Percentiles rank a stretch among this genome's conserved stretches.
phyloP scores from a whole-genome alignment of 2,113 vertebrate genomes.

The Dolichallabes microphthalmus region DNA sequence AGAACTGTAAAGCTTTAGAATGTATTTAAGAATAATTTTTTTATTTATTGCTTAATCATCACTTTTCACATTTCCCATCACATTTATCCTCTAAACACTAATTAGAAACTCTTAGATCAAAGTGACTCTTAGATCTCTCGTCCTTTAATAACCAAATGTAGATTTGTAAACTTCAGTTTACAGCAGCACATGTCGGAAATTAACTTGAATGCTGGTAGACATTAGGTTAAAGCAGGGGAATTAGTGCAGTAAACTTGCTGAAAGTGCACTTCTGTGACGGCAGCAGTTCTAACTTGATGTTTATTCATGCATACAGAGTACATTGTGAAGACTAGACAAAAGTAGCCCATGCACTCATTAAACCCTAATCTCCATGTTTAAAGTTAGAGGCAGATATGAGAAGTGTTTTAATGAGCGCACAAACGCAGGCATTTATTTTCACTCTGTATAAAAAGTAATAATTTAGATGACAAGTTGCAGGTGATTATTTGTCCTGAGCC shows the following conservation, averaged over 20 bases:
- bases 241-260: background rate
- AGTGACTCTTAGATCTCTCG: no score
- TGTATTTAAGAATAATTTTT: no score
- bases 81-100: no score
- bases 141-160: no score
- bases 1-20: no score
- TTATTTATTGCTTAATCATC: no score
- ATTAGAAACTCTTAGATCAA: no score
- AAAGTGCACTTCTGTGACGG: background rate
- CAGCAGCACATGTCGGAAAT: background rate
- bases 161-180: background rate
- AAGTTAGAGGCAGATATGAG: background rate
- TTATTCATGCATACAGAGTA: conserved; percentile 17
- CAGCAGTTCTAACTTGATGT: background rate
- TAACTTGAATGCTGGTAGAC: background rate
- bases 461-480: background rate
- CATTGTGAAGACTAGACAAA: conserved; percentile 17
- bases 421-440: background rate
- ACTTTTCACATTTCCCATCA: no score
- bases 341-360: conserved; percentile 17
- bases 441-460: background rate
- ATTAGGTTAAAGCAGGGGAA: background rate
- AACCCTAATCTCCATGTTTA: conserved; percentile 22
- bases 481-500: background rate
- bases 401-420: conserved; percentile 5